Base-by-base conservation (phyloP, 2,113 vertebrate genomes). In the Capreolus pygargus region DNA sequence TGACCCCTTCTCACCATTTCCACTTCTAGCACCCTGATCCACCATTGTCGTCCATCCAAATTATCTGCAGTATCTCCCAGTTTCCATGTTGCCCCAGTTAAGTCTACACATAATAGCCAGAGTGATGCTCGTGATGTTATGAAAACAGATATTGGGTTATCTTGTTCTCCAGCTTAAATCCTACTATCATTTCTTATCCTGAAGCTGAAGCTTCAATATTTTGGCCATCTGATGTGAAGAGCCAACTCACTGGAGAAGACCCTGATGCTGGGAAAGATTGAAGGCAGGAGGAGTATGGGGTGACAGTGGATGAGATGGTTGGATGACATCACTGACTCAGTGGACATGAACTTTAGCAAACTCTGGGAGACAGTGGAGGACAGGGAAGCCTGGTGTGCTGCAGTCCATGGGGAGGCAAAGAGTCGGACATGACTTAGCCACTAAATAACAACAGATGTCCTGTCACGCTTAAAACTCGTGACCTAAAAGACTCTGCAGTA, bases 291-390 rank as follows among this genome's bases (percentile, higher is more conserved):
- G 36, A 76, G 23, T 27, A 76, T 0, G 6, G 70, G 36, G 36
- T 2, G 1, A 43, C 6, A 43, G 6, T 0, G 0, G 36, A 76
- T 76, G 36, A 76, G 12, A 23, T 43, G 36, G 21, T 27, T 43
- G 70, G 23, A 76, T 43, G 36, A 43, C 70, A 43, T 76, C 12
- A 1, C 23, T 43, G 6, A 74, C 70, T 74, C 12, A 43, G 43
- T 74, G 70, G 36, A 4, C 3, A 0, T 76, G 21, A 76, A 43
- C 21, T 76, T 25, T 39, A 76, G 36, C 12, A 76, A 43, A 43
- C 21, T 74, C 70, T 27, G 70, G 36, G 70, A 74, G 11, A 43
- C 23, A 3, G 70, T 14, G 23, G 21, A 43, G 21, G 70, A 74
- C 21, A 74, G 70, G 36, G 21, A 25, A 43, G 36, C 36, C 70